These are phyloP conservation scores for Aegithalos caudatus DNA, from an alignment of 2,113 vertebrate species.

Conservation along the genomic window DNA sequence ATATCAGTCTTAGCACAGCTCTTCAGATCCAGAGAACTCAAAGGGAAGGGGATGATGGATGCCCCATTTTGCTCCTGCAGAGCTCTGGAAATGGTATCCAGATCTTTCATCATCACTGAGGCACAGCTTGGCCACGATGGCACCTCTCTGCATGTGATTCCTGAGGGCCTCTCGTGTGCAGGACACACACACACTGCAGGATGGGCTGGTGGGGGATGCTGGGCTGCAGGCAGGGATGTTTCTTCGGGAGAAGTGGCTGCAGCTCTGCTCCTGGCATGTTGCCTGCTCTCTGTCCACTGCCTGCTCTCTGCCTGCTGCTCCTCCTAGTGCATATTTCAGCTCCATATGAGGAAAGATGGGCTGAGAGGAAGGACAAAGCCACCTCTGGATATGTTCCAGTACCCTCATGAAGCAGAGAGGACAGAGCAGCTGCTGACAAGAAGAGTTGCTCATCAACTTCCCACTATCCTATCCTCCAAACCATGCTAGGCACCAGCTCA, in stretches of 20 bases:
- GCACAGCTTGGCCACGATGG: rapidly evolving
- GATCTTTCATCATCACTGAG: rapidly evolving
- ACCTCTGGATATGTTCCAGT: conserved; percentile 2
- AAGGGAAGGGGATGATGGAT: neutral
- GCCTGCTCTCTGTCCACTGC: neutral
- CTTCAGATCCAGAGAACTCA: neutral
- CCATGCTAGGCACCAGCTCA: neutral
- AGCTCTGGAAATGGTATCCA: neutral
- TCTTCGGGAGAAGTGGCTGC: neutral
- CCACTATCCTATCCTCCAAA: neutral
- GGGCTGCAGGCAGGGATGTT: neutral
- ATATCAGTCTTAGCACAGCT: rapidly evolving
- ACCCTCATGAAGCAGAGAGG: neutral
- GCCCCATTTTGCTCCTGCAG: neutral
- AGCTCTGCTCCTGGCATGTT: neutral
- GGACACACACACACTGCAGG: neutral
- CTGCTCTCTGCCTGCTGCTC: neutral
- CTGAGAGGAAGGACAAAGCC: neutral
- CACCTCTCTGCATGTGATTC: rapidly evolving
- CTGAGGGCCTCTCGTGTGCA: rapidly evolving
- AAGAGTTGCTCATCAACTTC: neutral
- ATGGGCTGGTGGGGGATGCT: neutral
- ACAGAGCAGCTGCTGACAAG: neutral
- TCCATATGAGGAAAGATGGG: neutral
- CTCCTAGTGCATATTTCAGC: neutral